phyloP scores from a whole-genome alignment of 2,113 vertebrate genomes.

The Oryctolagus cuniculus region DNA sequence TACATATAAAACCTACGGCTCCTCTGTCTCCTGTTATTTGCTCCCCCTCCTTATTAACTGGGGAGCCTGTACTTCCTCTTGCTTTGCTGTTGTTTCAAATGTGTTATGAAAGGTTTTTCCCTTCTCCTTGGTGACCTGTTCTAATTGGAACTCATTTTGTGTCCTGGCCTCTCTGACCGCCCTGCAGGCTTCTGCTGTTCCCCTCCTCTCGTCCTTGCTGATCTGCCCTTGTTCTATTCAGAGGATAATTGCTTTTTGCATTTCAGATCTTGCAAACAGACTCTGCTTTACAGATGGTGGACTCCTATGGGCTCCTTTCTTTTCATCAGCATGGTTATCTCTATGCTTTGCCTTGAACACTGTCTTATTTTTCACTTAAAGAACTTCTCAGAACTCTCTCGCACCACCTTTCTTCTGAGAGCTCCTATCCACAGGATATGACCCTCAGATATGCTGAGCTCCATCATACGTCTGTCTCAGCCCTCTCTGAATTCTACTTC shows the following conservation, averaged over 20 bases:
- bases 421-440: not conserved
- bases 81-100: conserved; percentile 62
- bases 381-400: conserved; percentile 52
- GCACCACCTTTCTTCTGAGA: conserved; percentile 13
- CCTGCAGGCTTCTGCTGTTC: conserved; percentile 56
- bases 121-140: conserved; percentile 74
- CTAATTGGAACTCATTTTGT: conserved; percentile 83
- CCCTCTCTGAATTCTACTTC: conserved; percentile 13
- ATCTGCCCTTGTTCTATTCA: conserved; percentile 76
- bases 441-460: conserved; percentile 32
- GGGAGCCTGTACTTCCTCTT: not conserved
- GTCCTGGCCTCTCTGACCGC: conserved; percentile 68
- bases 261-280: conserved; percentile 79
- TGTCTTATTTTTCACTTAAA: conserved; percentile 47
- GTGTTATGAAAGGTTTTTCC: conserved; percentile 58
- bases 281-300: conserved; percentile 44
- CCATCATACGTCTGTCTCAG: conserved; percentile 19
- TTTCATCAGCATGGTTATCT: conserved; percentile 62
- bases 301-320: conserved; percentile 47
- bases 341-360: conserved; percentile 43
- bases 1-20: conserved; percentile 31
- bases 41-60: conserved; percentile 58
- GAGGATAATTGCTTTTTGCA: conserved; percentile 82
- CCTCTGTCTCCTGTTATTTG: conserved; percentile 18
- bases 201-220: conserved; percentile 63